phyloP scores from a whole-genome alignment of 1,140 invertebrate species.

The Trinorchestia longiramus region DNA sequence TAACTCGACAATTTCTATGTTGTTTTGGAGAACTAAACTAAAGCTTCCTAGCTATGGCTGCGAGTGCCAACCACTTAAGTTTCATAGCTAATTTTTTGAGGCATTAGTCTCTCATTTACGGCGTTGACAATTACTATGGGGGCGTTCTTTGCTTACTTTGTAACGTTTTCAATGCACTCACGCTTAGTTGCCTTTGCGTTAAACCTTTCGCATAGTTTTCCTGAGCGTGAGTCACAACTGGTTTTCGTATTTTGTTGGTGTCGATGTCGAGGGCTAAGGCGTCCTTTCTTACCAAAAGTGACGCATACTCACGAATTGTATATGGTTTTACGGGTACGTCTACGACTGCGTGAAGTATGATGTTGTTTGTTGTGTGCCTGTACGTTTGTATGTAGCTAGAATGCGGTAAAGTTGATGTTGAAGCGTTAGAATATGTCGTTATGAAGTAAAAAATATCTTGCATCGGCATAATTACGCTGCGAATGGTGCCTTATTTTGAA shows the following conservation, averaged over 20 bases:
- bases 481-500: not conserved
- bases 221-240: not conserved
- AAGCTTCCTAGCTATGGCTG: not conserved
- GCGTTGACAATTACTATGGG: not conserved
- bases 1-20: not conserved
- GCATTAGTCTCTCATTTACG: not conserved
- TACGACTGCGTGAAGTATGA: not conserved
- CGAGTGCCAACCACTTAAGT: not conserved
- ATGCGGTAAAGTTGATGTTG: not conserved
- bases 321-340: not conserved
- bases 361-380: not conserved
- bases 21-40: not conserved
- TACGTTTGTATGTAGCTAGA: not conserved
- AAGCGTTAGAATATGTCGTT: not conserved
- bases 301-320: not conserved
- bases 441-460: not conserved
- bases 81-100: conserved; percentile 13
- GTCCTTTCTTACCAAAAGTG: not conserved
- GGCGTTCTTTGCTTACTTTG: conserved; percentile 3
- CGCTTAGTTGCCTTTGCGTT: not conserved
- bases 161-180: not conserved
- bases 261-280: not conserved
- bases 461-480: not conserved
- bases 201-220: not conserved
- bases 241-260: conserved; percentile 7